Evolutionary conservation across 2,888 invertebrate species (phyloP).

Genomic region (Drosophila nigricruria): DNA sequence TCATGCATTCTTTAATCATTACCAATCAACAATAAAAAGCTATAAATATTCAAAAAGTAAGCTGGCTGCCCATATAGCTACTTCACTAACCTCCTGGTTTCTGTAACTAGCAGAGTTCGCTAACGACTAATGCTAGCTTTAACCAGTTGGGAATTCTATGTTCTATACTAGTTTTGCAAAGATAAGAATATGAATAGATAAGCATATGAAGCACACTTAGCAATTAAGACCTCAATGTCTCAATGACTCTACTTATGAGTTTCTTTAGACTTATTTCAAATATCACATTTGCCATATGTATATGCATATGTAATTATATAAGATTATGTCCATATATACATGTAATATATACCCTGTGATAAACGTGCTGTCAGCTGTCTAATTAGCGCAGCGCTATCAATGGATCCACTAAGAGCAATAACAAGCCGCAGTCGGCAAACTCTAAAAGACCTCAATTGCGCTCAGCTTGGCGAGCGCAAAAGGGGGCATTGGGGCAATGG

Average conservation of each 20-base stretch:
- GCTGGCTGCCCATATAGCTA: no score
- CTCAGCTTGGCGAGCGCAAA: neutral
- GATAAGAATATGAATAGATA: no score
- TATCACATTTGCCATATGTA: neutral
- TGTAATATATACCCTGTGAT: conserved; percentile 14
- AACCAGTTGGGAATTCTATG: no score
- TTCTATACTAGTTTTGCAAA: no score
- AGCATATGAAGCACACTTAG: no score
- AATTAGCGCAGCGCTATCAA: conserved; percentile 63
- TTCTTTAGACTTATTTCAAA: neutral
- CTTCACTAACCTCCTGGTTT: no score
- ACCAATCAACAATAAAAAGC: no score
- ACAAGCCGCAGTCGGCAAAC: conserved; percentile 55
- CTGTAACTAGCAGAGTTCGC: no score
- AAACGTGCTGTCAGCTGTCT: conserved; percentile 67
- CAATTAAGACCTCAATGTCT: no score
- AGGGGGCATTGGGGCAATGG: neutral
- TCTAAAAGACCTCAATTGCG: conserved; percentile 41
- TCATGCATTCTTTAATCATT: no score
- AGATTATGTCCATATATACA: neutral
- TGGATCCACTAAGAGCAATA: conserved; percentile 13
- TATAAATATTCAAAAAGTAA: no score
- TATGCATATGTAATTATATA: neutral
- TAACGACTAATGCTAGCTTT: no score
- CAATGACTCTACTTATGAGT: neutral